Conservation (phyloP, 2,888 invertebrate genomes). For the Brachylomia viminalis region DNA sequence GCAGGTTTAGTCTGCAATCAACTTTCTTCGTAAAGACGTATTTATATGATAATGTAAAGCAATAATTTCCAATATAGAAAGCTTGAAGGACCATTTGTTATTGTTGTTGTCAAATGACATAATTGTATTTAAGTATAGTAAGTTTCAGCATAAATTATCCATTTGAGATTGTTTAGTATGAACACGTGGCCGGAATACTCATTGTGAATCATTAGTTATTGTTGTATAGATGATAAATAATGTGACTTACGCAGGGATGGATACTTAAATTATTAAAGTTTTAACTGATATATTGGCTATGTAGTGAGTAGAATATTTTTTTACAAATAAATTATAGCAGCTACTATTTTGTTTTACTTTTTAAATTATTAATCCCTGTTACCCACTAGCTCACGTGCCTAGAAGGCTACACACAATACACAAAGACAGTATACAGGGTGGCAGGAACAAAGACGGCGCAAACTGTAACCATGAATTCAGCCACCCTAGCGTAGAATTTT, state of each 20-base stretch:
- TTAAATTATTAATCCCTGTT: background rate
- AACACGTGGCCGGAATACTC: constrained; percentile 87
- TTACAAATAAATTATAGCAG: constrained; percentile 93
- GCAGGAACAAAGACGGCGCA: too few relatives aligned
- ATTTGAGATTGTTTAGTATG: constrained; percentile 80
- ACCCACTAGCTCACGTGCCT: background rate
- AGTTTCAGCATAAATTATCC: constrained; percentile 90
- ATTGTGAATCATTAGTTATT: constrained; percentile 89
- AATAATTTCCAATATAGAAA: constrained; percentile 84
- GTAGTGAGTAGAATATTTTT: constrained; percentile 93
- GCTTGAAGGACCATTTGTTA: constrained; percentile 87
- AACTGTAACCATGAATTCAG: too few relatives aligned
- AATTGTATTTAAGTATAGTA: constrained; percentile 80
- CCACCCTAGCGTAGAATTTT: too few relatives aligned
- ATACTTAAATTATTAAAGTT: constrained; percentile 91
- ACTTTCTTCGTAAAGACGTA: constrained; percentile 71
- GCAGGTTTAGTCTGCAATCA: constrained; percentile 70
- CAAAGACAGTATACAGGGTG: background rate
- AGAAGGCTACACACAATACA: background rate
- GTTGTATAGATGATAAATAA: constrained; percentile 91
- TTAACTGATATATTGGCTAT: constrained; percentile 92
- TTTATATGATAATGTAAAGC: constrained; percentile 72
- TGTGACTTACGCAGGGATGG: constrained; percentile 91
- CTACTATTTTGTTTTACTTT: constrained; percentile 77
- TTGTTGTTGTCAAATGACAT: constrained; percentile 82